Conservation (phyloP, 2,888 invertebrate species). For the Anthoptus insignis region DNA sequence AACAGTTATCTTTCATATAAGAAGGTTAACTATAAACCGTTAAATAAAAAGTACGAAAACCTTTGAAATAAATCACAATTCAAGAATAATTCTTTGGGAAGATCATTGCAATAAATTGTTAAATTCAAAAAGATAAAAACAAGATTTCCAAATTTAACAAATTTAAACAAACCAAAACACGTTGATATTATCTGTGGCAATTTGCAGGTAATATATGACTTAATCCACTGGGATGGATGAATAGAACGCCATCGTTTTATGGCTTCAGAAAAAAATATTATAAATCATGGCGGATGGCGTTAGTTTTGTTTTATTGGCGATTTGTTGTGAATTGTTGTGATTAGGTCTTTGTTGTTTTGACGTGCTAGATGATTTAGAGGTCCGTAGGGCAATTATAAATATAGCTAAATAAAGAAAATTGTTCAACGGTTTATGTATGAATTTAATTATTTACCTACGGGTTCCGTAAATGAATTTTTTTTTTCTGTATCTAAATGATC, state of each 20-base stretch:
- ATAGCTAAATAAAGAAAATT: no score
- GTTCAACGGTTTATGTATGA: no score
- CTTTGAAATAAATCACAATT: constrained; percentile 13
- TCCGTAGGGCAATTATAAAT: no score
- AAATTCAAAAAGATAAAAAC: constrained; percentile 37
- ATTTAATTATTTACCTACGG: no score
- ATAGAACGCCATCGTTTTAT: constrained; percentile 54
- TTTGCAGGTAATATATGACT: constrained; percentile 83
- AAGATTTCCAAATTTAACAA: constrained; percentile 23
- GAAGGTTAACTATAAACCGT: not conserved
- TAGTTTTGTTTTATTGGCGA: constrained; percentile 62
- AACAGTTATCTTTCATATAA: not conserved
- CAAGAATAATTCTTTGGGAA: constrained; percentile 10
- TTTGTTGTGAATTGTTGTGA: constrained; percentile 59
- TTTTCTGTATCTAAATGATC: no score
- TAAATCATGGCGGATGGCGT: constrained; percentile 63
- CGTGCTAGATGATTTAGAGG: constrained; percentile 38
- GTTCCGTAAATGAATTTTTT: no score
- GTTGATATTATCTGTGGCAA: constrained; percentile 73
- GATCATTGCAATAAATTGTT: constrained; percentile 26
- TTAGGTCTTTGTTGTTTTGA: constrained; percentile 62
- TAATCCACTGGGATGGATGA: constrained; percentile 61
- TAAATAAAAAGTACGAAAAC: not conserved
- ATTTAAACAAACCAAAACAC: constrained; percentile 49
- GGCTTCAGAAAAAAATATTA: constrained; percentile 52